Evolutionary conservation across 2,888 invertebrate genomes (phyloP), one percentile per base, ranked within the genome.

Genomic region (Machimus rusticus): DNA sequence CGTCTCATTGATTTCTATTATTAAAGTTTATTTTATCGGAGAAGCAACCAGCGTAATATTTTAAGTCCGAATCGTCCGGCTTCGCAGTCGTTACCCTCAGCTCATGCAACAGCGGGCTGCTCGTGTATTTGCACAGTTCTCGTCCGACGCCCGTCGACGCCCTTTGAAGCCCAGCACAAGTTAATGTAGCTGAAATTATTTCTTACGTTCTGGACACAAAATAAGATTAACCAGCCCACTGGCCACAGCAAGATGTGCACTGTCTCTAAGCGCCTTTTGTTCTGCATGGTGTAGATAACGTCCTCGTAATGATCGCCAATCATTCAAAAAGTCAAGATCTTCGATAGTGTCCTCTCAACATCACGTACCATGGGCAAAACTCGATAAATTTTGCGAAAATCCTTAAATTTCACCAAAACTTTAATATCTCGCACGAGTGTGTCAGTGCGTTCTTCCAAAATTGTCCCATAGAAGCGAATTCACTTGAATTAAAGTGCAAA

Each of bases 1-100:
- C 78, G n/a, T 78, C 78, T 43, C 78, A 78, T 78, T 78, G 78
- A 78, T 78, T 78, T 78, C 78, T 78, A 78, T 37, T 43, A 78
- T 78, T 78, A 78, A 78, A 78, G 39, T 78, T 78, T 78, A 78
- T 43, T 78, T 34, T 78, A 78, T 43, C 43, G 23, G 66, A 8
- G 28, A 23, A 23, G 28, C 28, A 19, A 51, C n/a, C 51, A 51
- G 51, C n/a, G 66, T 23, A 23, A 66, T 66, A 66, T 66, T 66
- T 66, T 66, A 66, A 66, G 66, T 23, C 28, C 66, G 23, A 28
- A 66, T 28, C 51, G 8, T n/a, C 2, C 51, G 51, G 51, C 6
- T 16, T 16, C 16, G 51, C 51, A 51, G 51, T 51, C 51, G 51
- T 51, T 51, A 28, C 12, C 66, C 66, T 66, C 66, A 12, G 9